A percentile compares a stretch with the other conserved stretches of the same genome.
These are phyloP conservation scores for Hepsetus odoe DNA, from an alignment of 2,113 vertebrate species.

Conservation along the genomic window DNA sequence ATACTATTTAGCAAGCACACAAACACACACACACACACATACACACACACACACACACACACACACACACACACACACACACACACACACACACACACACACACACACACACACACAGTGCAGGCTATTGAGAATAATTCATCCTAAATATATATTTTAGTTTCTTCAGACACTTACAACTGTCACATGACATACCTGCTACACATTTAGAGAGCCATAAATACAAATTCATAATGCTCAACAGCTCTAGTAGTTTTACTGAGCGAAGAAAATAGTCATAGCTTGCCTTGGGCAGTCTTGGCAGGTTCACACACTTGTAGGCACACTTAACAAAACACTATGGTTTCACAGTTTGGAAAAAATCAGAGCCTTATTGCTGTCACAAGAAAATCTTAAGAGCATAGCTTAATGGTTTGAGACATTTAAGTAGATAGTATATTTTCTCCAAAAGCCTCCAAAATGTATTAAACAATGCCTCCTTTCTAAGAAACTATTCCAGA, in stretches of 20 bases:
- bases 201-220: background rate
- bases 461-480: no score
- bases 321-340: background rate
- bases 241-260: background rate
- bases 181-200: background rate
- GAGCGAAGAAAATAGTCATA: background rate
- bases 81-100: constrained; percentile 22
- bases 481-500: no score
- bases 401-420: no score
- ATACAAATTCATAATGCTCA: background rate
- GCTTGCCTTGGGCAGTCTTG: background rate
- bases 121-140: background rate
- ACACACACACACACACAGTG: constrained; percentile 28
- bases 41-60: constrained; percentile 16
- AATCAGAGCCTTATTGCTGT: background rate
- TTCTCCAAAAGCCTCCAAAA: no score
- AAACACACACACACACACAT: constrained; percentile 20
- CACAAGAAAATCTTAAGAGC: background rate
- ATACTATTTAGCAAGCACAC: no score
- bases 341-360: background rate
- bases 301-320: background rate
- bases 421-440: no score
- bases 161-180: background rate
- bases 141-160: constrained; percentile 1
- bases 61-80: constrained; percentile 18